Percentiles rank a stretch among this genome's conserved stretches.
Evolutionary conservation across 2,797 vertebrate genomes (phyloP).

Genomic region (Podarcis siculus): DNA sequence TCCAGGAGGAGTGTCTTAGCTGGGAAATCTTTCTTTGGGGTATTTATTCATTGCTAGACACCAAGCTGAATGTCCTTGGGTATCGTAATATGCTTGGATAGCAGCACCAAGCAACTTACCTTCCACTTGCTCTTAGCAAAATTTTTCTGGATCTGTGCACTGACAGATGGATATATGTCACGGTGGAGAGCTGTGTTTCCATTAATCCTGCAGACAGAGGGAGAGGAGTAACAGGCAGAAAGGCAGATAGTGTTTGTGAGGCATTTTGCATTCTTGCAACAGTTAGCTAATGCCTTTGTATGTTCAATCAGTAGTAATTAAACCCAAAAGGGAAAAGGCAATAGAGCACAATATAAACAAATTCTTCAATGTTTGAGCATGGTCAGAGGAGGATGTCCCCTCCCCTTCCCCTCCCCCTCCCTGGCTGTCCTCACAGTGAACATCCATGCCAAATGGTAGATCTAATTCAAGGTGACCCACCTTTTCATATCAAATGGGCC

Average conservation of each 20-base stretch:
- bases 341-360: constrained; percentile 65
- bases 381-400: constrained; percentile 34
- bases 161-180: constrained; percentile 90
- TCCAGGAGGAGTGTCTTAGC: not conserved
- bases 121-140: constrained; percentile 95
- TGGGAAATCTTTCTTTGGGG: not conserved
- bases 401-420: constrained; percentile 23
- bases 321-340: constrained; percentile 68
- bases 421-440: constrained; percentile 53
- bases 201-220: constrained; percentile 84
- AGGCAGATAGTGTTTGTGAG: constrained; percentile 67
- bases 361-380: constrained; percentile 47
- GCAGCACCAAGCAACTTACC: constrained; percentile 77
- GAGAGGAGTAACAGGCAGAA: constrained; percentile 55
- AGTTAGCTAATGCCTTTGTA: constrained; percentile 54
- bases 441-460: constrained; percentile 41
- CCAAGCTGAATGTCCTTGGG: not conserved
- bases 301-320: constrained; percentile 72
- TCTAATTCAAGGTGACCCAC: constrained; percentile 37
- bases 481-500: too few relatives aligned
- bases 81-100: constrained; percentile 11
- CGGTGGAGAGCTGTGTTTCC: constrained; percentile 86
- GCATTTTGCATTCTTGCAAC: constrained; percentile 61
- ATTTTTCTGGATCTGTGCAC: constrained; percentile 92
- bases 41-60: not conserved